Percentiles rank a stretch among this genome's conserved stretches.
Conservation (phyloP, 2,113 vertebrate species). For the Arizona elegans region DNA sequence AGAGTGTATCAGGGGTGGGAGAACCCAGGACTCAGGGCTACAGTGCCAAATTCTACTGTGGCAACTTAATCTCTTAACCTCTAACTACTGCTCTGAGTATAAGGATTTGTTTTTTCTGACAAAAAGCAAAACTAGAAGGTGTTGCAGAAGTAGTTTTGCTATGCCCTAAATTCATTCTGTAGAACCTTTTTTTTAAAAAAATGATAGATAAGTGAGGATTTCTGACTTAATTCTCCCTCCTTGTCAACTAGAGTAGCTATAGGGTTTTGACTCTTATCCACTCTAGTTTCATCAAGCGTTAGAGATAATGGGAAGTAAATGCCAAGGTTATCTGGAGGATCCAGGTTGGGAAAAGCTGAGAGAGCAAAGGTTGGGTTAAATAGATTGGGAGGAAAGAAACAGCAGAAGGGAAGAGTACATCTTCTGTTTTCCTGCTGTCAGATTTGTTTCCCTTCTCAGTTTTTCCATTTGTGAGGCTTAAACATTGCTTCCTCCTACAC, state of each 20-base stretch:
- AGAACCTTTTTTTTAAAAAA: neutral
- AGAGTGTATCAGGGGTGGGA: neutral
- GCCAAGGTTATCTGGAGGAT: neutral
- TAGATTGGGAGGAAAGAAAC: neutral
- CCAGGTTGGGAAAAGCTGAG: neutral
- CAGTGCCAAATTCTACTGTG: neutral
- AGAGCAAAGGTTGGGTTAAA: neutral
- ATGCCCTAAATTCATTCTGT: neutral
- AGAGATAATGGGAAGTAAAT: neutral
- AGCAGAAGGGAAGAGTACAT: neutral
- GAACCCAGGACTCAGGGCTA: neutral
- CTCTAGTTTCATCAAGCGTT: neutral
- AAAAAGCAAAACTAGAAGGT: neutral
- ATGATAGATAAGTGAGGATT: neutral
- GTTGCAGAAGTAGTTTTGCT: neutral
- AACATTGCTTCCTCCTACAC: neutral
- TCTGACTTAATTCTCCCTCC: neutral
- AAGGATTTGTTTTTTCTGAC: neutral
- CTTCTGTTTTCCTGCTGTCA: neutral
- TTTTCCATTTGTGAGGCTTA: neutral
- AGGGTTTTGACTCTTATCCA: neutral
- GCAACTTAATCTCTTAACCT: neutral
- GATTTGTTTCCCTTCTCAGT: neutral
- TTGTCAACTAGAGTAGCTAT: neutral
- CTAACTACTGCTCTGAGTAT: neutral